Conservation (phyloP, 2,888 invertebrate species). For the Drosophila atroscutellata region DNA sequence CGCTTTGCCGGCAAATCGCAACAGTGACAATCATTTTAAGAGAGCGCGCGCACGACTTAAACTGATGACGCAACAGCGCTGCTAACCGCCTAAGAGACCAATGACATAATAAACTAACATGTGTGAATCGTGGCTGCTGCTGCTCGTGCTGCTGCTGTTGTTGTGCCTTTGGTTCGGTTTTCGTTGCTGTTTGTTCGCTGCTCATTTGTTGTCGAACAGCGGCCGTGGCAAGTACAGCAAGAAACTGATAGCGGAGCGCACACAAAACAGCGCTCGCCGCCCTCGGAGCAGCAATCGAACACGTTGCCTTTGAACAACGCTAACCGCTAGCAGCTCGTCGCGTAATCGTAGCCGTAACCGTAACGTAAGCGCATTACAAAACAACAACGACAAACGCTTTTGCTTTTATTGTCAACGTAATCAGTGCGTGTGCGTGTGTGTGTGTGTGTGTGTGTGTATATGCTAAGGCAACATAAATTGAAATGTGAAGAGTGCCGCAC, state of each 20-base stretch:
- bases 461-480: constrained; percentile 27
- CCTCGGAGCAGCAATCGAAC: constrained; percentile 48
- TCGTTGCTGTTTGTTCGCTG: not conserved
- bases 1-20: constrained; percentile 73
- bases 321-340: constrained; percentile 44
- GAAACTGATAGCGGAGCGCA: constrained; percentile 44
- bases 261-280: constrained; percentile 38
- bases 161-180: constrained; percentile 7
- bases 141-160: constrained; percentile 5
- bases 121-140: not conserved
- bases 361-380: constrained; percentile 77
- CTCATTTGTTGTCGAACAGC: constrained; percentile 79
- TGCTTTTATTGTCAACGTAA: constrained; percentile 52
- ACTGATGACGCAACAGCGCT: constrained; percentile 67
- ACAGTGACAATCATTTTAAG: constrained; percentile 34
- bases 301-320: constrained; percentile 46
- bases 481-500: constrained; percentile 27
- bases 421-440: constrained; percentile 29
- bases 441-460: constrained; percentile 8
- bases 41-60: constrained; percentile 31
- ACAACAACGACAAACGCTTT: constrained; percentile 50
- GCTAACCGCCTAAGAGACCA: constrained; percentile 52
- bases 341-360: constrained; percentile 64
- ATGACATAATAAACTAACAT: constrained; percentile 64
- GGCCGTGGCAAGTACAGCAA: constrained; percentile 75